A percentile compares a stretch with the other conserved stretches of the same genome.
Conservation (phyloP, 1,140 invertebrate species). For the Palaemon carinicauda region DNA sequence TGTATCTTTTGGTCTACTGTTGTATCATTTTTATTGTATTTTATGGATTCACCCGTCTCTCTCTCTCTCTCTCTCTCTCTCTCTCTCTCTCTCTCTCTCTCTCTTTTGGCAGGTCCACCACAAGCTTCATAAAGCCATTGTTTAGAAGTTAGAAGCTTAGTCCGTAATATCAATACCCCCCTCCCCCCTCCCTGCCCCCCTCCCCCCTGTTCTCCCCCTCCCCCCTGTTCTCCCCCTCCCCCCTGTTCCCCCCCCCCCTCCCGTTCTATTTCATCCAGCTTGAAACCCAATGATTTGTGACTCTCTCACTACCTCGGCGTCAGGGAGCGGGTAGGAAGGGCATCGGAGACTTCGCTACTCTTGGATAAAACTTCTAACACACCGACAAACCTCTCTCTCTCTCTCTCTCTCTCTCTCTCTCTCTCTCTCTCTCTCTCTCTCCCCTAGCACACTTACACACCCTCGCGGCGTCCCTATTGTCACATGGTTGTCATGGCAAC, state of each 20-base stretch:
- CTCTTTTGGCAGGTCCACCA: neutral
- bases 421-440: neutral
- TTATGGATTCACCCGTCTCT: no score
- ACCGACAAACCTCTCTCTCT: neutral
- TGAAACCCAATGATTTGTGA: no score
- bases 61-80: neutral
- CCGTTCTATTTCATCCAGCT: neutral
- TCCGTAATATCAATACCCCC: no score
- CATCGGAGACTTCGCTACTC: no score
- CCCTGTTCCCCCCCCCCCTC: neutral
- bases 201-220: neutral
- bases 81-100: neutral
- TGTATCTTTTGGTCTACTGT: neutral
- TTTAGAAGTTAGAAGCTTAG: no score
- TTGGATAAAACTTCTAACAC: no score
- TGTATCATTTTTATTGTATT: neutral
- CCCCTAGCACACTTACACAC: neutral
- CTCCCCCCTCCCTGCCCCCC: neutral
- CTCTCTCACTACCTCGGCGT: no score
- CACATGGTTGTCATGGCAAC: constrained; percentile 23
- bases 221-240: neutral
- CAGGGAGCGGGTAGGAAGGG: no score
- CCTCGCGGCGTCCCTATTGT: constrained; percentile 24
- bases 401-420: neutral
- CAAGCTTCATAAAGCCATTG: neutral